Conservation (phyloP, 1,140 invertebrate species). For the Magallana angulata region DNA sequence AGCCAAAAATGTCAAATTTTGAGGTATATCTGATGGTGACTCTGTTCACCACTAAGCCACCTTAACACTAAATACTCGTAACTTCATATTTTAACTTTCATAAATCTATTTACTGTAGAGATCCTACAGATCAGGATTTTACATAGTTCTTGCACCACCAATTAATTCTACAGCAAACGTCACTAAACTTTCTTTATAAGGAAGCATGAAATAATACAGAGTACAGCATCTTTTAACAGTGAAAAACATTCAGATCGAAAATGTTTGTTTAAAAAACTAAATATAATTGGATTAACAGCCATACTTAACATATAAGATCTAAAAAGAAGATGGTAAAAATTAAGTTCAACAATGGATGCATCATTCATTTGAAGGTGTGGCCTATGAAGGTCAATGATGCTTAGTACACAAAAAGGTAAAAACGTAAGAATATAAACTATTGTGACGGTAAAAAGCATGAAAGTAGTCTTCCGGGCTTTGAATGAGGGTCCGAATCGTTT, state of each 20-base stretch:
- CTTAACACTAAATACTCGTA: too few species aligned
- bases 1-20: too few species aligned
- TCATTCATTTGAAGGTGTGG: slow-evolving; percentile 59
- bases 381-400: slow-evolving; percentile 58
- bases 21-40: too few species aligned
- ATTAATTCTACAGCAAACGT: too few species aligned
- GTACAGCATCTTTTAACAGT: slow-evolving; percentile 24
- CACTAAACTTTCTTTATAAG: neutral
- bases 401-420: slow-evolving; percentile 67
- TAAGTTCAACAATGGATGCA: slow-evolving; percentile 55
- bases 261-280: slow-evolving; percentile 67
- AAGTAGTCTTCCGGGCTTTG: slow-evolving; percentile 63
- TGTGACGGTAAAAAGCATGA: slow-evolving; percentile 69
- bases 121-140: too few species aligned
- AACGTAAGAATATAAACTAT: slow-evolving; percentile 70
- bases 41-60: too few species aligned
- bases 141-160: too few species aligned
- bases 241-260: slow-evolving; percentile 62
- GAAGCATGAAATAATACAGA: slow-evolving; percentile 5
- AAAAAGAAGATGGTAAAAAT: slow-evolving; percentile 68
- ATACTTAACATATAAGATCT: slow-evolving; percentile 70
- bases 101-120: too few species aligned
- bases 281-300: slow-evolving; percentile 71
- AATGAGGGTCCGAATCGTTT: slow-evolving; percentile 37
- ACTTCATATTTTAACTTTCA: too few species aligned